Base-by-base conservation (phyloP, 2,888 invertebrate genomes). In the Rhaphigaster nebulosa region DNA sequence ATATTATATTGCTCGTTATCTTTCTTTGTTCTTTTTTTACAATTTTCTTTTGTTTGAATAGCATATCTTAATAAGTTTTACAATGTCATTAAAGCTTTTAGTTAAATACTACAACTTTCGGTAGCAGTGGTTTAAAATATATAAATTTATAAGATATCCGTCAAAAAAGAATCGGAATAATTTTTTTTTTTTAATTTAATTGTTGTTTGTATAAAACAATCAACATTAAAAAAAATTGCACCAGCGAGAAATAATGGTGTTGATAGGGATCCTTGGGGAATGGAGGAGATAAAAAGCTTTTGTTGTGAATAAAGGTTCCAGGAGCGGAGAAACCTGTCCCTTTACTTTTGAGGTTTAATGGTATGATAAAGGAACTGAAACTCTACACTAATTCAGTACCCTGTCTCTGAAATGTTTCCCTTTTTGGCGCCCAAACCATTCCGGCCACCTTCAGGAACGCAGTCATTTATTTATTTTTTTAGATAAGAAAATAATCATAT, bases 321-420 rank as follows among this genome's bases (percentile, higher is more conserved):
- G 34, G 70, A 34, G 70, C 8, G 70, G 29, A 34, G 70, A 70
- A 70, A 3, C 34, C 70, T 34, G 70, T 34, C 70, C 70, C 34
- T 70, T 70, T 70, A 70, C 34, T 70, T 70, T 70, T 34, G 20
- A 70, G 70, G 70, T 70, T 70, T 70, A 70, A 70, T 20, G 70
- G n/a, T 70, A 70, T 6, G 18, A 70, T 70, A 70, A 70, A 70
- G 70, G 34, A 70, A 70, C 70, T 70, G 70, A 70, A 70, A 70
- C 70, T 70, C 34, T 23, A 70, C 70, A 70, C 70, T 70, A 70
- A 70, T 70, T 70, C 70, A 70, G 8, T 70, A 15, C 15, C 65
- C n/a, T 29, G 65, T 15, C 70, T 34, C 34, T 34, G 15, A 70
- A 70, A 70, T 34, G 34, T 70, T 29, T 34, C 70, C 34, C 70